A percentile compares a stretch with the other conserved stretches of the same genome.
Conservation (phyloP, 2,113 vertebrate genomes). For the Xiphophorus couchianus region DNA sequence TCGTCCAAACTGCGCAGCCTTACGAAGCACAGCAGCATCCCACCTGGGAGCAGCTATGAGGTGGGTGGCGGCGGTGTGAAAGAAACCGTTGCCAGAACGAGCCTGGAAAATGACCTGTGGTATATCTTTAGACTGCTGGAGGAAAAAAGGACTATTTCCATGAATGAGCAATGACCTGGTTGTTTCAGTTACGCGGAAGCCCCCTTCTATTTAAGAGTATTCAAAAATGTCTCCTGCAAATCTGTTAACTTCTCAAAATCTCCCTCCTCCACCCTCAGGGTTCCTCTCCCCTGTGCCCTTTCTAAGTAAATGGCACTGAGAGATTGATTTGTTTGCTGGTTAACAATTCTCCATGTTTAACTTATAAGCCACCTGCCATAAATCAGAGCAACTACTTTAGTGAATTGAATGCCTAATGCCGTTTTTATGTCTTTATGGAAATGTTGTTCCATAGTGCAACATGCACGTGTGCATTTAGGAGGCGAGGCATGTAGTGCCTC, state of each 20-base stretch:
- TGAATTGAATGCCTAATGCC: conserved; percentile 50
- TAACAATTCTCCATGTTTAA: conserved; percentile 59
- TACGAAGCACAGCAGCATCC: conserved; percentile 8
- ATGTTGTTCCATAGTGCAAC: neutral
- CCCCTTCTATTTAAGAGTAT: conserved; percentile 47
- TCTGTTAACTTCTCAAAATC: conserved; percentile 68
- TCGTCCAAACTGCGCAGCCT: neutral
- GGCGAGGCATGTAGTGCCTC: neutral
- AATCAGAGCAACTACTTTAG: conserved; percentile 64
- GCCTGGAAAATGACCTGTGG: conserved; percentile 75
- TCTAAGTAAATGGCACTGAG: conserved; percentile 41
- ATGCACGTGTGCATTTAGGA: neutral
- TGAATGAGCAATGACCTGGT: conserved; percentile 75
- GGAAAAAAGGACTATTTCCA: conserved; percentile 65
- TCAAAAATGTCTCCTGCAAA: conserved; percentile 58
- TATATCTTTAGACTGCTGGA: conserved; percentile 78
- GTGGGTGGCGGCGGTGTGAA: conserved; percentile 20
- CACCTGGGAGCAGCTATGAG: conserved; percentile 49
- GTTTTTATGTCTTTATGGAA: conserved; percentile 53
- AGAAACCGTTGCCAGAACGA: conserved; percentile 76
- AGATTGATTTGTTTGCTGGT: conserved; percentile 71
- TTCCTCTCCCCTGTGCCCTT: conserved; percentile 50
- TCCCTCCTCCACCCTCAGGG: conserved; percentile 3
- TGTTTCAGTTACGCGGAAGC: conserved; percentile 23
- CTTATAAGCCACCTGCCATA: conserved; percentile 61